phyloP scores from a whole-genome alignment of 2,113 vertebrate genomes.

The Poeciliopsis turrubarensis region DNA sequence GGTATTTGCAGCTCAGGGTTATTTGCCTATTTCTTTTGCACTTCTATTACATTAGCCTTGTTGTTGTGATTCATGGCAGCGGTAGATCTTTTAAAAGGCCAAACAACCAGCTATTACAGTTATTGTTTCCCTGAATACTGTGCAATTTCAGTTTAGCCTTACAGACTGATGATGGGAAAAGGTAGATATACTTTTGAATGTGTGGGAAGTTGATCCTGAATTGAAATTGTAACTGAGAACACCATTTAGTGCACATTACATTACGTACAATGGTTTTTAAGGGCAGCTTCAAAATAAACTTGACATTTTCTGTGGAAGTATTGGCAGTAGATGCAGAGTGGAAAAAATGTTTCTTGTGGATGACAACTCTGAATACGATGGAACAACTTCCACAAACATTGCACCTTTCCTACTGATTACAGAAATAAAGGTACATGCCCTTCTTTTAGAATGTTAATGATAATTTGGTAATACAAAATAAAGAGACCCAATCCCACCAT shows the following conservation, averaged over 20 bases:
- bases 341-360: background rate
- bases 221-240: background rate
- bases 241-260: background rate
- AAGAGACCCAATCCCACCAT: no score
- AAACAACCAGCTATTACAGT: conserved; percentile 59
- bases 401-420: background rate
- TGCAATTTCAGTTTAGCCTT: background rate
- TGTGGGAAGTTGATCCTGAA: background rate
- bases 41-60: conserved; percentile 69
- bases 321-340: no score
- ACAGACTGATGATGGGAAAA: background rate
- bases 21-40: conserved; percentile 73
- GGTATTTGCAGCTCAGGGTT: conserved; percentile 68
- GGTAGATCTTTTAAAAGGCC: conserved; percentile 62
- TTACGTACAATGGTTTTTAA: background rate
- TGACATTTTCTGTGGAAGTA: background rate
- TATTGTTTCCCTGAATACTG: conserved; percentile 58
- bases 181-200: background rate
- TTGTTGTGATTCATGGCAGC: conserved; percentile 59
- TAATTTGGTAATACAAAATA: no score
- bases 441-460: background rate
- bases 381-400: background rate
- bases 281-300: background rate
- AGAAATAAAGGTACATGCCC: conserved; percentile 27
- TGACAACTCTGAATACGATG: background rate